Evolutionary conservation across 2,888 invertebrate species (phyloP).

Genomic region (Dinocampus coccinellae): DNA sequence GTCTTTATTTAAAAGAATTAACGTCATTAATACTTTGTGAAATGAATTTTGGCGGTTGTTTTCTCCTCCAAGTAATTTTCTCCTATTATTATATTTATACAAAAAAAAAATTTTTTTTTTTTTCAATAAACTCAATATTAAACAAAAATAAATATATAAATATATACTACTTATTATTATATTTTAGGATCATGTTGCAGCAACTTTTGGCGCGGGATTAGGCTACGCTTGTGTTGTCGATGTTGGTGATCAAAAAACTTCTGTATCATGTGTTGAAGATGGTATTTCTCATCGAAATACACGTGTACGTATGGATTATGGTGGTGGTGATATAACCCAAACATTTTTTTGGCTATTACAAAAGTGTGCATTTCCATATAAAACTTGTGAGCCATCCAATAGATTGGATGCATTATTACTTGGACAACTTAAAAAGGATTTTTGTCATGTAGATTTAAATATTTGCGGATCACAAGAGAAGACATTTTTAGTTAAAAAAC

Average conservation of each 20-base stretch:
- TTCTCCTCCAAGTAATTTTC: conserved; percentile 79
- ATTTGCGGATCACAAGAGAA: conserved; percentile 91
- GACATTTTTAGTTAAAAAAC: conserved; percentile 81
- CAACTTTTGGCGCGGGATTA: conserved; percentile 86
- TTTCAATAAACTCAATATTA: conserved; percentile 32
- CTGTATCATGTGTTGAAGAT: conserved; percentile 96
- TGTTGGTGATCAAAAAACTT: conserved; percentile 95
- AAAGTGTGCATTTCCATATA: conserved; percentile 92
- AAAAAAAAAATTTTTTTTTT: conserved; percentile 9
- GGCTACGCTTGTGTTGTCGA: conserved; percentile 94
- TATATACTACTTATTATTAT: too few relatives aligned
- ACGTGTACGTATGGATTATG: conserved; percentile 86
- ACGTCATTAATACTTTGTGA: conserved; percentile 83
- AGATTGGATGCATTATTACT: conserved; percentile 85
- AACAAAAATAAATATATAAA: too few relatives aligned
- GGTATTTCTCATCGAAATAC: conserved; percentile 93
- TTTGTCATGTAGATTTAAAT: conserved; percentile 92
- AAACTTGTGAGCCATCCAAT: conserved; percentile 80
- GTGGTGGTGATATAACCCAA: conserved; percentile 92
- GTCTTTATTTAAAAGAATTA: conserved; percentile 87
- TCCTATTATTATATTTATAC: background rate
- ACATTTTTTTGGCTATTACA: conserved; percentile 89
- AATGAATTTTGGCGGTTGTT: conserved; percentile 89
- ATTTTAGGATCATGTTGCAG: conserved; percentile 84
- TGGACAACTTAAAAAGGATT: conserved; percentile 87